Conservation (phyloP, 2,888 invertebrate species). For the Clivina fossor region DNA sequence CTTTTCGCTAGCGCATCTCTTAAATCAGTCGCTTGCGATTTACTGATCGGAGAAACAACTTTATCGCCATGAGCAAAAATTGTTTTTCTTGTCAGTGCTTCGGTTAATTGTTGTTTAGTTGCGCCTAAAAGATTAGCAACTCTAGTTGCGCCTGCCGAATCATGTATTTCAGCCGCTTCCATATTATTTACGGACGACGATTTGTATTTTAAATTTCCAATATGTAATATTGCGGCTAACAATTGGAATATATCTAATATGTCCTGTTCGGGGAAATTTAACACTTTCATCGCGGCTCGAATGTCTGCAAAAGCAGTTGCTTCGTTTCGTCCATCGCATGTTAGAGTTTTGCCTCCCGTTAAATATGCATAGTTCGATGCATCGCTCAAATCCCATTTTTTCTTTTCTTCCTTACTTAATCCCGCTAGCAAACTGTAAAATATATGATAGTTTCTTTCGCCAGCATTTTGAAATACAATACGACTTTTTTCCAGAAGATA, state of each 20-base stretch:
- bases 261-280: conserved; percentile 83
- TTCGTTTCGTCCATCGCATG: conserved; percentile 83
- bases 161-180: conserved; percentile 83
- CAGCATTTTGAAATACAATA: conserved; percentile 84
- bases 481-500: conserved; percentile 93
- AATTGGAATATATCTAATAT: conserved; percentile 83
- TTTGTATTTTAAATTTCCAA: conserved; percentile 89
- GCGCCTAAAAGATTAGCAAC: conserved; percentile 74
- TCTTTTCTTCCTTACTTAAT: conserved; percentile 75
- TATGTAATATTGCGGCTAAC: conserved; percentile 83
- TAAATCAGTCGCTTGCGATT: conserved; percentile 77
- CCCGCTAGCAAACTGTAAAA: conserved; percentile 92
- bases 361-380: conserved; percentile 79
- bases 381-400: conserved; percentile 71
- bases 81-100: conserved; percentile 83
- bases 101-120: conserved; percentile 67
- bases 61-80: conserved; percentile 83
- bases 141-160: conserved; percentile 66
- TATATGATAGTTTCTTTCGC: conserved; percentile 94
- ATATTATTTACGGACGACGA: conserved; percentile 73
- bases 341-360: conserved; percentile 74
- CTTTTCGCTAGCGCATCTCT: conserved; percentile 92
- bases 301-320: conserved; percentile 84
- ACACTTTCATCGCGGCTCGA: conserved; percentile 87
- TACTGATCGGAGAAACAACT: conserved; percentile 73